Conservation (phyloP, 2,113 vertebrate species). For the Aspidoscelis tigris region DNA sequence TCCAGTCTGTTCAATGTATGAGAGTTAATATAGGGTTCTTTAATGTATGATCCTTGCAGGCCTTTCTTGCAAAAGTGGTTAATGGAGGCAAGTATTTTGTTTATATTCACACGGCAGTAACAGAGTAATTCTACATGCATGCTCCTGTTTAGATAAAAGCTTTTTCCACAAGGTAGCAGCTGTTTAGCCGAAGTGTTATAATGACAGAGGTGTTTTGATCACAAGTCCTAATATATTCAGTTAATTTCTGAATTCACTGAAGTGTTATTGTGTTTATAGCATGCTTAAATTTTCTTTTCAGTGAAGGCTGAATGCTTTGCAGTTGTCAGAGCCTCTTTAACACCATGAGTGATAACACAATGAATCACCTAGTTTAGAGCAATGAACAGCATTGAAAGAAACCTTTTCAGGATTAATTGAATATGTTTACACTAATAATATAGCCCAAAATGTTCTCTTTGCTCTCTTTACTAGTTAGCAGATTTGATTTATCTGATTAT, state of each 20-base stretch:
- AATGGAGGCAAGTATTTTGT: slow-evolving; percentile 49
- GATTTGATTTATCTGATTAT: slow-evolving; percentile 31
- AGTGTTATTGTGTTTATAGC: not conserved
- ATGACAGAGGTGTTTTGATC: not conserved
- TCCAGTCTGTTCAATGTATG: slow-evolving; percentile 29
- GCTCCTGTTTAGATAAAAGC: slow-evolving; percentile 28
- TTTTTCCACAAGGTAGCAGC: not conserved
- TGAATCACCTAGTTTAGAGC: slow-evolving; percentile 44
- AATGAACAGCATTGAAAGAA: slow-evolving; percentile 40
- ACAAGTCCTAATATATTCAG: not conserved
- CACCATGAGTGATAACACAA: slow-evolving; percentile 32
- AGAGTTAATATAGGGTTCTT: slow-evolving; percentile 39
- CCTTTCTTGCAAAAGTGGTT: slow-evolving; percentile 37
- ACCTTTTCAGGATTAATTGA: slow-evolving; percentile 44
- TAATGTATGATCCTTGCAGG: slow-evolving; percentile 31
- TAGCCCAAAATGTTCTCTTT: slow-evolving; percentile 39
- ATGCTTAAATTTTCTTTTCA: slow-evolving; percentile 28
- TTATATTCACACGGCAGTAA: slow-evolving; percentile 39
- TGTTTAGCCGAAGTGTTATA: not conserved
- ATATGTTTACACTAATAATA: slow-evolving; percentile 30
- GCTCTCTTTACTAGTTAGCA: slow-evolving; percentile 51
- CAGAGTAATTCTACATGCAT: slow-evolving; percentile 46
- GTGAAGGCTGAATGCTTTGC: not conserved
- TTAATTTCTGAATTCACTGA: not conserved
- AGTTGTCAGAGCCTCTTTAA: slow-evolving; percentile 15